These are phyloP conservation scores for Piaya cayana DNA, from an alignment of 2,113 vertebrate genomes.

Conservation along the genomic window DNA sequence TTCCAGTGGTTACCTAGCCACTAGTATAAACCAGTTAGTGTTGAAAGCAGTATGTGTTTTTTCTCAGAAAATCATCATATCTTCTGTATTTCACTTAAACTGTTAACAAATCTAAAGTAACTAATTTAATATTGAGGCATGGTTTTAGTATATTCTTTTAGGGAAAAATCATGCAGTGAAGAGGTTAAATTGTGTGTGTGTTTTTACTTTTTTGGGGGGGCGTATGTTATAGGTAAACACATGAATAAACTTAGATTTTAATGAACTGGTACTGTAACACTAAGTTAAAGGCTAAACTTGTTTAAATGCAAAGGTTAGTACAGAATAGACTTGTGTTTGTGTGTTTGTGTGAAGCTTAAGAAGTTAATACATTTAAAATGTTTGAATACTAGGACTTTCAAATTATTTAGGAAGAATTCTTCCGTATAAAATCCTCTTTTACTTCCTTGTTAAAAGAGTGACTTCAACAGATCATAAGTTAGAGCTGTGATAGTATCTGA, in stretches of 20 bases:
- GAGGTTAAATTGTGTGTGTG: not conserved
- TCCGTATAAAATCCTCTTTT: not conserved
- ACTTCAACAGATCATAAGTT: not conserved
- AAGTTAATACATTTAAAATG: not conserved
- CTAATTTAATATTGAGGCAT: not conserved
- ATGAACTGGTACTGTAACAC: not conserved
- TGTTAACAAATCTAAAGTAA: not conserved
- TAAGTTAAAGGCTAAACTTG: not conserved
- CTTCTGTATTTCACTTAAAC: not conserved
- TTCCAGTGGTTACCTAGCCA: not conserved
- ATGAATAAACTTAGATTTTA: not conserved
- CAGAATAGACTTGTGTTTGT: not conserved
- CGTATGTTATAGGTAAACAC: not conserved
- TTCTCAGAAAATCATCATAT: not conserved
- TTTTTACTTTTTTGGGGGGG: not conserved
- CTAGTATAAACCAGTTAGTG: not conserved
- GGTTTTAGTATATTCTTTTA: not conserved
- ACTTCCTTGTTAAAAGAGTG: not conserved
- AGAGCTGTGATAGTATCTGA: not conserved
- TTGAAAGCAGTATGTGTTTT: constrained; percentile 4
- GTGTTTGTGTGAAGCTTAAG: not conserved
- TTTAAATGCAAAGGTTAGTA: not conserved
- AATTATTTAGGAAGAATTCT: not conserved
- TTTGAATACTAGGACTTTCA: not conserved
- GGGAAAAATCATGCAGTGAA: not conserved